Base-by-base conservation (phyloP, 30 jellyfish, hydroid and myxozoan genomes). In the Catostylus mosaicus region DNA sequence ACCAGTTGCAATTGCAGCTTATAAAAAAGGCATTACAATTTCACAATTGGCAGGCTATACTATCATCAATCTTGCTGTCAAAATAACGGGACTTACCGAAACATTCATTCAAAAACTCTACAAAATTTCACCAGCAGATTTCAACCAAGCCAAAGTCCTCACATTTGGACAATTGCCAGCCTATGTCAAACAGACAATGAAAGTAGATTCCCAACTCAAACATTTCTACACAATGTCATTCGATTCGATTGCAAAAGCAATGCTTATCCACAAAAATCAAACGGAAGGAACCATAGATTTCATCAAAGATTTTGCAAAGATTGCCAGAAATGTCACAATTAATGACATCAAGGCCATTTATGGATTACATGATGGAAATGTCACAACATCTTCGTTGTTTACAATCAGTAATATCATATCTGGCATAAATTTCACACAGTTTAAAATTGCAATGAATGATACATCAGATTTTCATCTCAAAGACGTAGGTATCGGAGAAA, bases 161-260 rank as follows among this genome's bases (percentile, higher is more conserved):
- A 24, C 30, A 27, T 45, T 77, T 30, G 62, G 72, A 12, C 26
- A 2, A 3, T 29, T 77, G 30, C 78, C 78, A 2, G 70, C 67
- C 0, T 36, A 54, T 26, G 88, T 64, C 1, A 77, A 77, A 32
- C 72, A 34, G 67, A 24, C 20, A 10, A 30, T 64, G 52, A 64
- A 64, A 20, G 67, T 38, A 8, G 35, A 12, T 35, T 26, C 61
- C 0, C 47, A 35, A 8, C 20, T 77, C 10, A 77, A 62, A 36
- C 88, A 77, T 29, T 77, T 59, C 72, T 62, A 77, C 20, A 77
- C 79, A 26, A 35, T 77, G 88, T 77, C 88, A 0, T 35, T 35
- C 32, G 31, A 67, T 43, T 67, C 80, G 24, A n/a, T 75, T 11
- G 75, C 86, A 1, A 34, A 50, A 10, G 86, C 86, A 8, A 19